Conservation (phyloP, 2,797 vertebrate genomes). For the Alcedo quadribrachys region DNA sequence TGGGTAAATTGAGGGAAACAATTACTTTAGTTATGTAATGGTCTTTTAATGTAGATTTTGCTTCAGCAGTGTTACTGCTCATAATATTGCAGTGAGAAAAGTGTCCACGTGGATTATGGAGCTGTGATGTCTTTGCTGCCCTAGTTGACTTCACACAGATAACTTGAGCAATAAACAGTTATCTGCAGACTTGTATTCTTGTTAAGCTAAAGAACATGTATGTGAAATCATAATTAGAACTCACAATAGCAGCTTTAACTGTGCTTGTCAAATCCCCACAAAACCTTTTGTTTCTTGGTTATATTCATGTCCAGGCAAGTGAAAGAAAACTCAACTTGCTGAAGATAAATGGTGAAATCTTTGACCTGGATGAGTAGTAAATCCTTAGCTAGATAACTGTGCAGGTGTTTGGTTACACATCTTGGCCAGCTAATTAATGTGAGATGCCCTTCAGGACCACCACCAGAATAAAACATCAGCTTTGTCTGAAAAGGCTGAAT, state of each 20-base stretch:
- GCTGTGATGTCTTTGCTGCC: background rate
- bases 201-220: background rate
- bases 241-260: background rate
- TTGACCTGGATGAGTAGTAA: constrained; percentile 42
- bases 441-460: background rate
- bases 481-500: background rate
- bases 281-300: constrained; percentile 15
- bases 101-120: background rate
- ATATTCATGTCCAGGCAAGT: constrained; percentile 48
- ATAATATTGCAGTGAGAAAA: background rate
- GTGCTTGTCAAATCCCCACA: background rate
- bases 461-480: constrained; percentile 8
- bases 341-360: constrained; percentile 28
- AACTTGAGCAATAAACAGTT: background rate
- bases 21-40: background rate
- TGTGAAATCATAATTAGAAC: background rate
- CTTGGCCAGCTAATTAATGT: background rate
- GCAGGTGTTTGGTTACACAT: constrained; percentile 5
- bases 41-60: background rate
- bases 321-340: background rate
- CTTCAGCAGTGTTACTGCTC: background rate
- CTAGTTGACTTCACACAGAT: background rate
- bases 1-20: background rate
- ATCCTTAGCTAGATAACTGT: constrained; percentile 19
- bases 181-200: background rate